These are phyloP conservation scores for Urocynchramus pylzowi DNA, from an alignment of 2,113 vertebrate genomes.

Conservation along the genomic window DNA sequence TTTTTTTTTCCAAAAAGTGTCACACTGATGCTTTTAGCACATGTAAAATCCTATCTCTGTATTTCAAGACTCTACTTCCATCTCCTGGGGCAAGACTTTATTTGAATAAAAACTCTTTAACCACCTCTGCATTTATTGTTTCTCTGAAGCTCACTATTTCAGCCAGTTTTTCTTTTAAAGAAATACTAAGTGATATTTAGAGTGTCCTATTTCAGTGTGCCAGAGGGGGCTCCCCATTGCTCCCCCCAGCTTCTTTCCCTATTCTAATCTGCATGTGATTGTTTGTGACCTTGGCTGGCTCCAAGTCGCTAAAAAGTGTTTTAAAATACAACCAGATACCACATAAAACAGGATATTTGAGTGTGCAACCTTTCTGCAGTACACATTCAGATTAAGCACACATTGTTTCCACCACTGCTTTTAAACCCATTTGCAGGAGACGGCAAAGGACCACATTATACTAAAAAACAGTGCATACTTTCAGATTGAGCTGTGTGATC, in stretches of 20 bases:
- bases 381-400: background rate
- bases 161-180: slow-evolving; percentile 31
- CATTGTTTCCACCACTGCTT: background rate
- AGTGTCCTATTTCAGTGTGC: slow-evolving; percentile 34
- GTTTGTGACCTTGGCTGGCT: slow-evolving; percentile 38
- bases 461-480: background rate
- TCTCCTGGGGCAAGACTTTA: slow-evolving; percentile 53
- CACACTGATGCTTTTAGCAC: slow-evolving; percentile 70
- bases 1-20: slow-evolving; percentile 36
- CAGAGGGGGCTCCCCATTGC: background rate
- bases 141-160: background rate
- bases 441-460: background rate
- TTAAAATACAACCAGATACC: slow-evolving; percentile 57
- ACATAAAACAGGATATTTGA: slow-evolving; percentile 28
- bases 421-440: slow-evolving; percentile 15
- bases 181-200: slow-evolving; percentile 14
- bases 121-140: slow-evolving; percentile 29
- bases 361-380: background rate
- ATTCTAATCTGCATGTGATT: slow-evolving; percentile 37
- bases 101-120: slow-evolving; percentile 66
- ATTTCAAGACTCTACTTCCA: slow-evolving; percentile 38
- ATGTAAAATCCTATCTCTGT: slow-evolving; percentile 48
- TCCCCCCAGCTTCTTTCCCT: background rate
- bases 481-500: background rate
- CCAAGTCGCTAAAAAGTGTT: slow-evolving; percentile 6